Base-by-base conservation (phyloP, 2,888 invertebrate genomes). In the Cactoblastis cactorum region DNA sequence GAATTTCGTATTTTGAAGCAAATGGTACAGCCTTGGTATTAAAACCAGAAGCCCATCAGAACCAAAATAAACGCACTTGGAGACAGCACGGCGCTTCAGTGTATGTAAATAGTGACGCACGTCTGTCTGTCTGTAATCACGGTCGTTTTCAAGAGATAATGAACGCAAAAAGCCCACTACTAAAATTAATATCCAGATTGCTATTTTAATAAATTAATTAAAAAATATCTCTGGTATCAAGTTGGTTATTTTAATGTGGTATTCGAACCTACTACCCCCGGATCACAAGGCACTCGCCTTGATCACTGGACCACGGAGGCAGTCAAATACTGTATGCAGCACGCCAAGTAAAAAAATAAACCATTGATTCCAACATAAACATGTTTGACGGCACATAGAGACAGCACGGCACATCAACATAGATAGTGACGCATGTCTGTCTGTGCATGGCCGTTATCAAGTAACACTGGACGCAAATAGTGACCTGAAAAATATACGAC, bases 81-180 rank as follows among this genome's bases (percentile, higher is more conserved):
- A 43, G 43, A 43, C 43, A 28, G 43, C 43, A 28, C 47, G 47
- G 47, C 35, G 35, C 35, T 37, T 47, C 35, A 34, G n/a, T n/a
- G n/a, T n/a, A 46, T 47, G 37, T 47, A 47, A 37, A 37, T 47
- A 24, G 37, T 47, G 47, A 47, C 47, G 47, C 47, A 47, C 35
- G 35, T 47, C 37, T 18, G 35, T 37, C 47, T 47, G 47, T 47
- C 47, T 33, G 45, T 45, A 15, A 17, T n/a, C n/a, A n/a, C n/a
- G 43, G 6, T 33, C 32, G 18, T 45, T 33, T 33, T 45, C 45
- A 45, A 32, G 17, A 18, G 45, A 18, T 33, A 45, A 33, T 45
- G 45, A 34, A 33, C 45, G 17, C 32, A 45, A 45, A 33, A 32
- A 46, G 22, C 22, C 22, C 22, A 22, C 22, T 6, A 6, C 22